These are phyloP conservation scores for Halichondria panicea DNA, from an alignment of 37 sponge, comb jelly and placozoan genomes.

Conservation along the genomic window DNA sequence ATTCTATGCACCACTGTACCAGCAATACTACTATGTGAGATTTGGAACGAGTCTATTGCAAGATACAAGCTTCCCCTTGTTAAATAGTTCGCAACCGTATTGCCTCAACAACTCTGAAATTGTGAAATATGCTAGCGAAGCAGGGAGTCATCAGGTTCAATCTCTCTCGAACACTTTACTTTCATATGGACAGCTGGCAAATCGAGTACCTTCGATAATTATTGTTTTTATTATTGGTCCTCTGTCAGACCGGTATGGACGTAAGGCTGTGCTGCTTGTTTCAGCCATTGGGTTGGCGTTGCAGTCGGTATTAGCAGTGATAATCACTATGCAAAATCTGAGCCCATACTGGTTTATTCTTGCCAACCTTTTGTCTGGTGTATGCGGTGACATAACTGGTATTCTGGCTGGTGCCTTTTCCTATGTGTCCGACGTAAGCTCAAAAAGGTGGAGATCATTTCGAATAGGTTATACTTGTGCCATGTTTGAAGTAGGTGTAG, in stretches of 20 bases:
- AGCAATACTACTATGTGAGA: slow-evolving; percentile 27
- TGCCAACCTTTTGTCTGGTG: slow-evolving; percentile 11
- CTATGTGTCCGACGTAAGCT: slow-evolving; percentile 61
- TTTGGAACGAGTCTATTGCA: neutral
- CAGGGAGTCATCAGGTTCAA: neutral
- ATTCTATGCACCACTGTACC: slow-evolving; percentile 2
- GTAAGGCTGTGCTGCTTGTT: slow-evolving; percentile 37
- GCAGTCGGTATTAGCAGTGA: neutral
- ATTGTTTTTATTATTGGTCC: slow-evolving; percentile 42
- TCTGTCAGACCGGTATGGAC: slow-evolving; percentile 51
- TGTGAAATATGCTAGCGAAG: slow-evolving; percentile 5
- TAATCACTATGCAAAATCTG: slow-evolving; percentile 30
- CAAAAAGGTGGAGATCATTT: slow-evolving; percentile 33
- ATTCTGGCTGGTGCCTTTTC: slow-evolving; percentile 31
- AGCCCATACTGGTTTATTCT: slow-evolving; percentile 29
- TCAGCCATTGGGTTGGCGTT: slow-evolving; percentile 1
- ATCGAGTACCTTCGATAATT: slow-evolving; percentile 17
- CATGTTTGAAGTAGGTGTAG: slow-evolving; percentile 16
- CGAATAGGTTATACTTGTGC: slow-evolving; percentile 42
- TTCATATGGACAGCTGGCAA: slow-evolving; percentile 25
- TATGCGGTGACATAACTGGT: slow-evolving; percentile 40
- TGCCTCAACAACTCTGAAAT: slow-evolving; percentile 35
- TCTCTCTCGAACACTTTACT: neutral
- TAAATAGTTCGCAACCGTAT: slow-evolving; percentile 5
- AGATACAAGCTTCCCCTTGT: slow-evolving; percentile 12